phyloP scores from a whole-genome alignment of 2,113 vertebrate genomes.

The Phyllopteryx taeniolatus region DNA sequence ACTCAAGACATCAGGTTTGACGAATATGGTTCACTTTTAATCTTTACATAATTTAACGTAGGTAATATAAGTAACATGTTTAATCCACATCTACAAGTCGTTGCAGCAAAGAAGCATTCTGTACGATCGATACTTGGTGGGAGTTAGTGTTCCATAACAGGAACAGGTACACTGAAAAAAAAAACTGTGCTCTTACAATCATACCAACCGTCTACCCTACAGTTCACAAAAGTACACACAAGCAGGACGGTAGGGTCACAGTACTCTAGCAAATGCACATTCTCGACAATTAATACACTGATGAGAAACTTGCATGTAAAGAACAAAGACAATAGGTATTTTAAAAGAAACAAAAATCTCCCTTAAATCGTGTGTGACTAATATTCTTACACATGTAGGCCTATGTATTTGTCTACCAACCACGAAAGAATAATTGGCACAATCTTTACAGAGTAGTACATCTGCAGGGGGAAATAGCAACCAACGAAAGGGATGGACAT shows the following conservation, averaged over 20 bases:
- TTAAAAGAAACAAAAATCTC: constrained; percentile 37
- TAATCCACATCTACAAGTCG: constrained; percentile 12
- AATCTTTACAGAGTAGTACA: constrained; percentile 53
- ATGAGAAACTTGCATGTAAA: constrained; percentile 54
- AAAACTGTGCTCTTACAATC: constrained; percentile 46
- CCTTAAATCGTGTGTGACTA: constrained; percentile 44
- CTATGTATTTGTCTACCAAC: constrained; percentile 54
- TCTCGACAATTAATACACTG: constrained; percentile 49
- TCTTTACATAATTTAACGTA: constrained; percentile 76
- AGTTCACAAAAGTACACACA: constrained; percentile 54
- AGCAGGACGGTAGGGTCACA: constrained; percentile 37
- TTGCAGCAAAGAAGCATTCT: constrained; percentile 35
- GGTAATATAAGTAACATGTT: constrained; percentile 62
- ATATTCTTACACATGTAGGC: constrained; percentile 41
- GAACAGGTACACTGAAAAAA: constrained; percentile 46
- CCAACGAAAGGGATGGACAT: constrained; percentile 72
- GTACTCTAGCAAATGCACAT: constrained; percentile 45
- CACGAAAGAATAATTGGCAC: constrained; percentile 65
- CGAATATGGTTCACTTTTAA: constrained; percentile 51
- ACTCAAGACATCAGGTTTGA: constrained; percentile 20
- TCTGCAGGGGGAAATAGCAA: constrained; percentile 41
- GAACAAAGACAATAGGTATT: constrained; percentile 51
- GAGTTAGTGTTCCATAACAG: constrained; percentile 43
- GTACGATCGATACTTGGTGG: constrained; percentile 51
- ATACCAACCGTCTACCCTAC: constrained; percentile 46